Evolutionary conservation across 2,888 invertebrate species (phyloP), one percentile per base, ranked within the genome.

Genomic region (Apamea epomidion): DNA sequence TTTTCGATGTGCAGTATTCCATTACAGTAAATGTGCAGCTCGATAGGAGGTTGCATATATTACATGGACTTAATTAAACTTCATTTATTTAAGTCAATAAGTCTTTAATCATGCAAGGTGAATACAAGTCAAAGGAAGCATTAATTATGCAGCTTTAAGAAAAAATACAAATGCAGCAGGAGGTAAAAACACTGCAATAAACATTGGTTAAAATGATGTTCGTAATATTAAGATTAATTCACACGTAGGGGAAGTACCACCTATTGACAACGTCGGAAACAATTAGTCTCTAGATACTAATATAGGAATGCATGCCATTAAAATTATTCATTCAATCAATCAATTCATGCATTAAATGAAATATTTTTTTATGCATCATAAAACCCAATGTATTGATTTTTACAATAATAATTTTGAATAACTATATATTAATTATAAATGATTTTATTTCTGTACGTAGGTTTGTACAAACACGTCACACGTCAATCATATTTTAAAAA

Each of bases 211-310:
- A 81, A 86, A 60, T 60, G 3, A 78, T 86, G 54, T 68, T 58
- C 37, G 37, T 64, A 84, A 75, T 54, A 73, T 81, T 76, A 71
- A 48, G 60, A 85, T 83, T 60, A 37, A 73, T 83, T 82, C 48
- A 67, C 42, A 71, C 60, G 37, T 32, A 60, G 25, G 81, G 60
- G 18, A 48, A 64, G 65, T 71, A 10, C 37, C 29, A 62, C 1
- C 18, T 16, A 65, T 70, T 85, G 64, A 80, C 25, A 48, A 68
- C 21, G 42, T 68, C 71, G 62, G 80, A 80, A 85, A 42, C 64
- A 64, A 70, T 83, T 70, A 70, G 58, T 78, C 54, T 42, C 51
- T 48, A 69, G 45, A 18, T 29, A 65, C 78, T 58, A n/a, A 65
- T 70, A 77, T 16, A 65, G 64, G 54, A 62, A 64, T 48, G 77